phyloP scores from a whole-genome alignment of 2,888 invertebrate species.

The Polydrusus cervinus region DNA sequence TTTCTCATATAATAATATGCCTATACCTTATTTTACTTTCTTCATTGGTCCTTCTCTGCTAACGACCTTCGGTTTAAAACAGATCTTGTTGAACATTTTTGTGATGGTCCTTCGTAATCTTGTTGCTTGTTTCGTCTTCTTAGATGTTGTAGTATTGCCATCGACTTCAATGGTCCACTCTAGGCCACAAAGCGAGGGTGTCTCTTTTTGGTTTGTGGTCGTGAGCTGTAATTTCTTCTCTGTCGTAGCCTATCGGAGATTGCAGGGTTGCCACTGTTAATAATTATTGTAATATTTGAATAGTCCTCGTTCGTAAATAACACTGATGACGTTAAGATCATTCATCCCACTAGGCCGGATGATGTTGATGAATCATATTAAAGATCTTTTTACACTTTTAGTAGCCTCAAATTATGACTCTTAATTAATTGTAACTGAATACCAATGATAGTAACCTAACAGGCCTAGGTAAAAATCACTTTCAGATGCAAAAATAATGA shows the following conservation, averaged over 20 bases:
- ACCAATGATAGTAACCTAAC: too few species aligned
- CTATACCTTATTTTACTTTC: conserved; percentile 12
- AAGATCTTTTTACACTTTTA: too few species aligned
- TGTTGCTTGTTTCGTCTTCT: neutral
- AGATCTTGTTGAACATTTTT: conserved; percentile 20
- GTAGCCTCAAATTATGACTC: too few species aligned
- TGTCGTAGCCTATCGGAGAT: conserved; percentile 29
- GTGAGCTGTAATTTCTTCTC: conserved; percentile 41
- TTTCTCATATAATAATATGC: neutral
- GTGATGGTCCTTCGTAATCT: neutral
- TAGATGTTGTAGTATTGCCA: neutral
- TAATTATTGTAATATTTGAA: neutral
- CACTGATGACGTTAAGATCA: too few species aligned
- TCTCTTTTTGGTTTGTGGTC: conserved; percentile 39
- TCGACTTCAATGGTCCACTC: conserved; percentile 32
- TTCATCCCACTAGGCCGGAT: too few species aligned
- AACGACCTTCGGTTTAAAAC: conserved; percentile 1
- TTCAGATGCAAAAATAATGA: too few species aligned
- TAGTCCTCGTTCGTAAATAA: too few species aligned
- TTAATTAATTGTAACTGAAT: too few species aligned
- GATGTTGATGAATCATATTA: too few species aligned
- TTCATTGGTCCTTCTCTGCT: conserved; percentile 15
- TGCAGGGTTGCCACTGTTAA: conserved; percentile 34
- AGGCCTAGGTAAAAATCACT: too few species aligned
- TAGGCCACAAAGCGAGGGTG: conserved; percentile 48